Base-by-base conservation (phyloP, 2,888 invertebrate genomes). In the Opisthograptis luteolata region DNA sequence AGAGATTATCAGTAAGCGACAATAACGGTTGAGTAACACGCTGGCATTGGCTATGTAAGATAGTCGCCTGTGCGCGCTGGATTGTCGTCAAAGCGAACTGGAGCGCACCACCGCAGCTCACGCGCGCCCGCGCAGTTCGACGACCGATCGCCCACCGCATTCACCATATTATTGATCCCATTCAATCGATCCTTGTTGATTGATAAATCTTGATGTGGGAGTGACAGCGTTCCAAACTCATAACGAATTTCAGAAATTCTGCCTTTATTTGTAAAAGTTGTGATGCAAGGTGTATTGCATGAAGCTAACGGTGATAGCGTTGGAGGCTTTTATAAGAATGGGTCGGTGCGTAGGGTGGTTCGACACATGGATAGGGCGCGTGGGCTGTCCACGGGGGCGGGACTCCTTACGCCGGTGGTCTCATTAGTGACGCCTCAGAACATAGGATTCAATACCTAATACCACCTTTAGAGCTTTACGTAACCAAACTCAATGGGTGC, bases 91-190 rank as follows among this genome's bases (percentile, higher is more conserved):
- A 86, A 87, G 85, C 82, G 79, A 88, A 88, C 87, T 88, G 87
- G 88, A 87, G 80, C 83, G 70, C 78, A 80, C 82, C 85, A 79
- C 74, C 68, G 74, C 78, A 73, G 75, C 73, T 69, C 67, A 84
- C 87, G 87, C 88, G 84, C 87, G 87, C 88, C 87, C 86, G 88
- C 89, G 88, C 89, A 89, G 89, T 87, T 89, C 89, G 87, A 74
- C 87, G 89, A 90, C 89, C 88, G 87, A 68, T 81, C 89, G 88
- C 89, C 89, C 88, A 89, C 88, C 58, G 73, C 73, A 73, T 74
- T 79, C 75, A 76, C 73, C 74, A 80, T 76, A 81, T 81, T 81
- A 86, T 84, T 86, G 85, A 85, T 85, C 82, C 76, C 76, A 79
- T 85, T 84, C 79, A 77, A 82, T 78, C 81, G 84, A 87, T 89